Evolutionary conservation across 2,888 invertebrate genomes (phyloP), one percentile per base, ranked within the genome.

Genomic region (Salticus scenicus): DNA sequence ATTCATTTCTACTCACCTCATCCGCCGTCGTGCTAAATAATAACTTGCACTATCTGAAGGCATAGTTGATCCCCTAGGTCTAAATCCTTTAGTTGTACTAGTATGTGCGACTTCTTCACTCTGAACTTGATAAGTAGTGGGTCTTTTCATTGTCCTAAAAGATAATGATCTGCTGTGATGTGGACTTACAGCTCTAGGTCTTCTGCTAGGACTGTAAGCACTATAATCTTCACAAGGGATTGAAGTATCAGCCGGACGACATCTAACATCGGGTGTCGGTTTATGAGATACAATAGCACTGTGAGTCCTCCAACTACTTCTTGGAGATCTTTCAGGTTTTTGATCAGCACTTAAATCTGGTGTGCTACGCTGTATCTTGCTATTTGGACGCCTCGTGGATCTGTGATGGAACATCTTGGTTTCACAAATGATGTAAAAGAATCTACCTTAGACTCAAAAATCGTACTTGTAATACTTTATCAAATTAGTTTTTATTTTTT

Each of bases 61-160:
- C 88, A 88, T 88, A 41, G 88, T 88, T 0, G 87, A 83, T 2
- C 80, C 88, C 12, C 88, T 42, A 1, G 88, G 84, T 30, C 88
- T 27, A 42, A 88, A 88, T 0, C 75, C 66, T 2, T 57, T 57
- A 24, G 57, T 57, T 1, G 30, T 42, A 10, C 41, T n/a, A 24
- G 24, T 57, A 24, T 24, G 24, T 24, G 14, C 57, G 1, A 17
- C 17, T 24, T 81, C 87, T 42, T 87, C 87, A 24, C 77, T 64
- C 31, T 87, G 87, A 0, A 81, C 66, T 27, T 87, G 81, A n/a
- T 77, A 81, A 17, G 77, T 47, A 1, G 87, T 78, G 1, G 87
- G 81, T 8, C 87, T n/a, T 28, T 87, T 87, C 81, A 82, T 82
- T n/a, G 24, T 81, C n/a, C 87, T 67, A 66, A 82, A 82, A 57